Evolutionary conservation across 2,888 invertebrate species (phyloP).

Genomic region (Eupithecia vulgata): DNA sequence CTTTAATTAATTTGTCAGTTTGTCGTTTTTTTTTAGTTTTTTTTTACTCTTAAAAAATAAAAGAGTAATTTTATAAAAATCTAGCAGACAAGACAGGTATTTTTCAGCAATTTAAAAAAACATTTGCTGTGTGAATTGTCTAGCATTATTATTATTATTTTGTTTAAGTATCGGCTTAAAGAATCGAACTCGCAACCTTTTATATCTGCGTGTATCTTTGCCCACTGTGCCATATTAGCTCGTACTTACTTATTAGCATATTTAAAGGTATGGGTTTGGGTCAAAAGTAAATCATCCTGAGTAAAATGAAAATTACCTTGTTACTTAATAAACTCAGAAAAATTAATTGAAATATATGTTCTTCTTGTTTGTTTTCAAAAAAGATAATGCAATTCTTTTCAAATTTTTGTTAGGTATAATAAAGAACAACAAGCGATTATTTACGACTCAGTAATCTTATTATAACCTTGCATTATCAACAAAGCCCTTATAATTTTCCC

Average conservation of each 20-base stretch:
- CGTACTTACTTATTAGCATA: not conserved
- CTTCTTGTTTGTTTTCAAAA: not conserved
- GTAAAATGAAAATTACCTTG: not conserved
- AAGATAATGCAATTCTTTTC: not conserved
- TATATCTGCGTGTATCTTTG: too few relatives aligned
- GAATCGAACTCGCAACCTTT: too few relatives aligned
- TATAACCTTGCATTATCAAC: constrained; percentile 13
- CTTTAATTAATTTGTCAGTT: not conserved
- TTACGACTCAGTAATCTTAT: constrained; percentile 32
- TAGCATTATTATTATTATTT: too few relatives aligned
- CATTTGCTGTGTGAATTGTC: too few relatives aligned
- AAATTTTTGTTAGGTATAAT: not conserved
- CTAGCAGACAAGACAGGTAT: not conserved
- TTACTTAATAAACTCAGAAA: not conserved
- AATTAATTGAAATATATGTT: not conserved
- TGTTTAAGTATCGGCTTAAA: too few relatives aligned
- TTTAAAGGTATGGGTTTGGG: not conserved
- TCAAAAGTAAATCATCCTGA: not conserved
- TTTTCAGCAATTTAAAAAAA: too few relatives aligned
- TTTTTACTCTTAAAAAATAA: too few relatives aligned
- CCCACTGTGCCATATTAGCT: too few relatives aligned
- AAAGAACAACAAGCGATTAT: constrained; percentile 25
- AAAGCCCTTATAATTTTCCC: constrained; percentile 37
- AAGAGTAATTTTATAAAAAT: not conserved
- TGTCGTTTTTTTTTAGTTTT: not conserved